These are phyloP conservation scores for Plotosus lineatus DNA, from an alignment of 2,113 vertebrate species.

Conservation along the genomic window DNA sequence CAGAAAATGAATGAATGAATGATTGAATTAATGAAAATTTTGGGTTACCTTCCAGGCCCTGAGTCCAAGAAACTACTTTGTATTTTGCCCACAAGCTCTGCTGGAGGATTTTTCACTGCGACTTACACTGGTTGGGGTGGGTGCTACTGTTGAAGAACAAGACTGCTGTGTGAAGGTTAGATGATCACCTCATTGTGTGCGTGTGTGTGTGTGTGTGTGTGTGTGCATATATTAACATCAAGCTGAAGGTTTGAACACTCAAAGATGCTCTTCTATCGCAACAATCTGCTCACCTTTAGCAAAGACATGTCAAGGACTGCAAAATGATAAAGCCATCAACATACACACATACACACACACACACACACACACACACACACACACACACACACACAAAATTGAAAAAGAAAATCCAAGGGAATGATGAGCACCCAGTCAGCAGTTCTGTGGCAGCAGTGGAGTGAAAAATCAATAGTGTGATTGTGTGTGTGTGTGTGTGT, in stretches of 20 bases:
- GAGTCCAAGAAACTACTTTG: too few species aligned
- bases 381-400: not conserved
- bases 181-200: slow-evolving; percentile 15
- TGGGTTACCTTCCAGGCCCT: too few species aligned
- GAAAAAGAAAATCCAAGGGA: slow-evolving; percentile 17
- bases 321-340: slow-evolving; percentile 29
- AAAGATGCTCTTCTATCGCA: not conserved
- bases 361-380: slow-evolving; percentile 22
- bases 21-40: too few species aligned
- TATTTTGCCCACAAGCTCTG: not conserved
- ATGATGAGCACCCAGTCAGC: slow-evolving; percentile 32
- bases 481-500: slow-evolving; percentile 24
- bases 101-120: not conserved
- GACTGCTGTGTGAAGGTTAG: slow-evolving; percentile 21
- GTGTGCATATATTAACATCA: not conserved
- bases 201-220: not conserved
- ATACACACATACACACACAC: slow-evolving; percentile 26
- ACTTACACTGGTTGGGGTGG: not conserved
- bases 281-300: slow-evolving; percentile 2
- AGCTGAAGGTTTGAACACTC: not conserved
- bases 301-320: slow-evolving; percentile 18
- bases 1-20: too few species aligned
- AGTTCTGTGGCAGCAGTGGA: slow-evolving; percentile 33
- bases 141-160: not conserved
- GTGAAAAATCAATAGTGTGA: slow-evolving; percentile 49